A percentile compares a stretch with the other conserved stretches of the same genome.
phyloP scores from a whole-genome alignment of 1,140 invertebrate species.

The Pseudoatta argentina region DNA sequence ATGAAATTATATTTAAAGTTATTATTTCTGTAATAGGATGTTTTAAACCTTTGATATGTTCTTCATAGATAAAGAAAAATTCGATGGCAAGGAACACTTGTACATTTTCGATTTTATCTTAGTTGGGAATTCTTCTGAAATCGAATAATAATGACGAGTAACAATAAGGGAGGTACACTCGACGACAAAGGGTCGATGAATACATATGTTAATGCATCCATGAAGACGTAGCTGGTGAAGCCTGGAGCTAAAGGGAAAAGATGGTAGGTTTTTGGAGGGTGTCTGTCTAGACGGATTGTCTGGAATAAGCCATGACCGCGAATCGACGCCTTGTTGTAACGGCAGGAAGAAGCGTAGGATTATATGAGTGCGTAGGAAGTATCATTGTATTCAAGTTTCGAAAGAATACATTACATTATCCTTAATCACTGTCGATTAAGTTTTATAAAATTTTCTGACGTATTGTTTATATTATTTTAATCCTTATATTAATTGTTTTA shows the following conservation, averaged over 20 bases:
- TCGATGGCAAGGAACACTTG: not conserved
- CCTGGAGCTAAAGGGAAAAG: conserved; percentile 57
- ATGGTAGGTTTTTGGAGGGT: conserved; percentile 69
- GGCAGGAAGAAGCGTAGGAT: conserved; percentile 46
- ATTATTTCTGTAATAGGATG: conserved; percentile 4
- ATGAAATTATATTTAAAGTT: not conserved
- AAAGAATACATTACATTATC: conserved; percentile 11
- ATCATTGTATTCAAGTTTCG: conserved; percentile 28
- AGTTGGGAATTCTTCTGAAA: not conserved
- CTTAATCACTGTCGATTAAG: conserved; percentile 12
- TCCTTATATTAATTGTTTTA: not conserved
- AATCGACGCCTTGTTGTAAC: conserved; percentile 55
- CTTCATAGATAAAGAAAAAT: not conserved
- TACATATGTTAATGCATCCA: conserved; percentile 30
- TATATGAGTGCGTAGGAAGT: conserved; percentile 20
- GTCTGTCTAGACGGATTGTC: conserved; percentile 74
- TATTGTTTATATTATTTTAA: not conserved
- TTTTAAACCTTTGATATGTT: not conserved
- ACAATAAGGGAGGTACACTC: not conserved
- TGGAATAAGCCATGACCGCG: conserved; percentile 62
- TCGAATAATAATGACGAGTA: conserved; percentile 36
- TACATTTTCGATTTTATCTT: conserved; percentile 11
- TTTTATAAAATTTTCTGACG: conserved; percentile 5
- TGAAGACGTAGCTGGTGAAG: conserved; percentile 36
- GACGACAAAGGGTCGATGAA: conserved; percentile 31